phyloP scores from a whole-genome alignment of 2,888 invertebrate genomes.

The Eupithecia exiguata region DNA sequence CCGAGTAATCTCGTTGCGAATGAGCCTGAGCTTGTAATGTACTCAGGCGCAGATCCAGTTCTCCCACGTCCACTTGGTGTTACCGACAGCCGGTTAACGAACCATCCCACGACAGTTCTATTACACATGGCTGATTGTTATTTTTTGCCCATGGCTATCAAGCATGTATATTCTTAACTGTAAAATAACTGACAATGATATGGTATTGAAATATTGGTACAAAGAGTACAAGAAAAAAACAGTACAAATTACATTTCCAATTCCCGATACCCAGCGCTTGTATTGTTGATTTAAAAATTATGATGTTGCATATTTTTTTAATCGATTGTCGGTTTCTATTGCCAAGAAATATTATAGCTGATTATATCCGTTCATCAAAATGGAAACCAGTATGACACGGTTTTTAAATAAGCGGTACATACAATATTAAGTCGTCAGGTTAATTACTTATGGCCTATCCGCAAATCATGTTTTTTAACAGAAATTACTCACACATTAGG shows the following conservation, averaged over 20 bases:
- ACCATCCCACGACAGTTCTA: slow-evolving; percentile 54
- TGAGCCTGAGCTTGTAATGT: slow-evolving; percentile 48
- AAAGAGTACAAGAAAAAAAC: slow-evolving; percentile 14
- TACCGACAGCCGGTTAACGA: slow-evolving; percentile 67
- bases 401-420: slow-evolving; percentile 50
- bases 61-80: slow-evolving; percentile 72
- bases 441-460: slow-evolving; percentile 39
- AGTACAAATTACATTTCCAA: slow-evolving; percentile 24
- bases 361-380: slow-evolving; percentile 42
- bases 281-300: slow-evolving; percentile 39
- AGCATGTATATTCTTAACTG: slow-evolving; percentile 48
- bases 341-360: slow-evolving; percentile 39
- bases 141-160: slow-evolving; percentile 52
- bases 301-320: slow-evolving; percentile 35
- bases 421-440: slow-evolving; percentile 36
- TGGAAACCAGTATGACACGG: slow-evolving; percentile 47
- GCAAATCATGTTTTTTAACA: slow-evolving; percentile 36
- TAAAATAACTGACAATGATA: slow-evolving; percentile 39
- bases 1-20: slow-evolving; percentile 61
- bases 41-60: slow-evolving; percentile 70
- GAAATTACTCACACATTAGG: slow-evolving; percentile 33
- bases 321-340: slow-evolving; percentile 35
- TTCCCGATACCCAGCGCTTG: slow-evolving; percentile 29
- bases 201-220: slow-evolving; percentile 23
- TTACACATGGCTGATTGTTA: slow-evolving; percentile 55